Conservation (phyloP, 1,140 invertebrate genomes). For the Hycleus phaleratus region DNA sequence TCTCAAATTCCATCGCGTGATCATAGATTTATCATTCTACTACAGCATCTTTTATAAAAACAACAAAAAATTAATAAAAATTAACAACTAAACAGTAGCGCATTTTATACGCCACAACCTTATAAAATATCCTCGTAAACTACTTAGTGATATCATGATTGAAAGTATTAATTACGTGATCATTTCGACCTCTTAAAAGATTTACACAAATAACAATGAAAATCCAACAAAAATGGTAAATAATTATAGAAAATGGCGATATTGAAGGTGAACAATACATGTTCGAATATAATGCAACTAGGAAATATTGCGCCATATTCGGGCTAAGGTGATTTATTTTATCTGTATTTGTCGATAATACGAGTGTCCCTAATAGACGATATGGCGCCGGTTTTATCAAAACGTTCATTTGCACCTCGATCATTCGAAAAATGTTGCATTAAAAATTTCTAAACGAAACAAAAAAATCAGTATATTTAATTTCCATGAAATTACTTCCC, state of each 20-base stretch:
- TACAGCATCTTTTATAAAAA: no score
- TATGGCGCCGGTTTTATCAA: not conserved
- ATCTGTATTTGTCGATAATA: slow-evolving; percentile 11
- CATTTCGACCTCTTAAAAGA: not conserved
- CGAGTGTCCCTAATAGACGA: not conserved
- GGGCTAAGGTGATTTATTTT: not conserved
- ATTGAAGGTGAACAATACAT: slow-evolving; percentile 2
- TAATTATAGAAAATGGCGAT: slow-evolving; percentile 1
- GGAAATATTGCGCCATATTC: slow-evolving; percentile 2
- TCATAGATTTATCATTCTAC: not conserved
- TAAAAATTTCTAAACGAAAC: no score
- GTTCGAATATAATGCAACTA: slow-evolving; percentile 10
- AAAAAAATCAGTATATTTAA: no score
- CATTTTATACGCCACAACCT: not conserved
- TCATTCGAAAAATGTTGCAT: no score
- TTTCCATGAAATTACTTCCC: no score
- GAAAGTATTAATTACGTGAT: slow-evolving; percentile 8
- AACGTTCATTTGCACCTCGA: no score
- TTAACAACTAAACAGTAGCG: no score
- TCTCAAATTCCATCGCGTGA: slow-evolving; percentile 3
- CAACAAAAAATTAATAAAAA: no score
- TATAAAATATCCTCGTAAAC: not conserved
- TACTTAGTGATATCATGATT: not conserved
- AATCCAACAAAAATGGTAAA: slow-evolving; percentile 4
- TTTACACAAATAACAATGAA: not conserved